Evolutionary conservation across 2,888 invertebrate species (phyloP), one percentile per base, ranked within the genome.

Genomic region (Toxonevra muliebris): DNA sequence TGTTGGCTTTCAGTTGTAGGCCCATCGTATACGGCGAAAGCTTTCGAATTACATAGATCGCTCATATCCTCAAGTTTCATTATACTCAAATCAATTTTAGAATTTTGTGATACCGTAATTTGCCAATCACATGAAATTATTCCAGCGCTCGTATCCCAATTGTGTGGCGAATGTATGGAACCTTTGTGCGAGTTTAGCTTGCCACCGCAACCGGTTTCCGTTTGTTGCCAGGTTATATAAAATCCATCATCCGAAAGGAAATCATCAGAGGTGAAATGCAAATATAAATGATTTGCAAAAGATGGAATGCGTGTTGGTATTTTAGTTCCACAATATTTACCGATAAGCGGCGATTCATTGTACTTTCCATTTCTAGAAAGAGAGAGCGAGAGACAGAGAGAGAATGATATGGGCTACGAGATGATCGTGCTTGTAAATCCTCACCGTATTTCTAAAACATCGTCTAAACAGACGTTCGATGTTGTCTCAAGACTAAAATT

Each of bases 131-230:
- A 97, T 80, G 92, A 90, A 0, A 92, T 87, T 67, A 90, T 89
- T 63, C 89, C 88, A 50, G 86, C 84, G 78, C 93, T 94, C 0
- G 89, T 86, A 70, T 89, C 88, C 3, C 95, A 94, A 86, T 95
- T 95, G 80, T 94, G 92, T 0, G 97, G 96, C 0, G 96, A 95
- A 52, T 90, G 88, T 74, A 97, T 91, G 4, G 91, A 88, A 0
- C 97, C 97, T 8, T 85, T 86, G 2, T 90, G 88, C 17, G 91
- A 87, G 0, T 87, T 90, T 43, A 97, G 80, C 40, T 87, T 88
- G 7, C 95, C 96, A 15, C 97, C 96, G 82, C 97, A 97, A 87
- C 92, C 92, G 57, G 88, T 87, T 1, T 88, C 79, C 0, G 89
- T 87, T 42, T 89, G 88, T 72, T 91, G 89, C 90, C 92, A 94